Conservation (phyloP, 1,140 invertebrate species). For the Octopus bimaculoides region DNA sequence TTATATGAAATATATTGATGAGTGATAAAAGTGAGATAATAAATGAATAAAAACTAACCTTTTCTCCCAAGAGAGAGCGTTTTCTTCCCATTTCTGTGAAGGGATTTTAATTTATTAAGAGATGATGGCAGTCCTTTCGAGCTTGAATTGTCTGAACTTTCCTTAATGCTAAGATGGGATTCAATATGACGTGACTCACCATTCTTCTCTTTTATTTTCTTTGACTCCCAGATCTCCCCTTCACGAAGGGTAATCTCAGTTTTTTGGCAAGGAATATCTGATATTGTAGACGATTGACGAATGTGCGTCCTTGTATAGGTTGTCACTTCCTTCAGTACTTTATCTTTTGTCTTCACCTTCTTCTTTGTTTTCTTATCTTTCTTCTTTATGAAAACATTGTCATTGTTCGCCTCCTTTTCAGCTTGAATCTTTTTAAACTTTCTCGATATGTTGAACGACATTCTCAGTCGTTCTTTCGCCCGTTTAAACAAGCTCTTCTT, state of each 20-base stretch:
- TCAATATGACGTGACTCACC: not conserved
- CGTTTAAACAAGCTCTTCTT: not conserved
- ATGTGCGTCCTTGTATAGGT: not conserved
- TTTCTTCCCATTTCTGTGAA: not conserved
- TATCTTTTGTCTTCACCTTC: not conserved
- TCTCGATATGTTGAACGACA: not conserved
- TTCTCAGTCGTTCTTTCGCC: not conserved
- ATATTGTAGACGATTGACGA: not conserved
- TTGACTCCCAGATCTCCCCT: not conserved
- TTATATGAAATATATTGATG: no score
- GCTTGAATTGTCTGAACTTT: not conserved
- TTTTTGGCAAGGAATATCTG: not conserved
- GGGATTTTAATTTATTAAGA: not conserved
- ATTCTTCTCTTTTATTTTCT: not conserved
- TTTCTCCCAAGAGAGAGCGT: not conserved
- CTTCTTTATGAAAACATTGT: not conserved
- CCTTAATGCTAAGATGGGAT: not conserved
- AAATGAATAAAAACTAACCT: conserved; percentile 2
- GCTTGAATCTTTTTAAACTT: not conserved
- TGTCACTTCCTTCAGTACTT: not conserved
- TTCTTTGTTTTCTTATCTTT: not conserved
- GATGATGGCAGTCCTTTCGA: not conserved
- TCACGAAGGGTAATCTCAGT: not conserved
- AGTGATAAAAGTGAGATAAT: no score
- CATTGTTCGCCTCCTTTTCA: not conserved